These are phyloP conservation scores for Homalodisca vitripennis DNA, from an alignment of 1,140 invertebrate genomes.

Conservation along the genomic window DNA sequence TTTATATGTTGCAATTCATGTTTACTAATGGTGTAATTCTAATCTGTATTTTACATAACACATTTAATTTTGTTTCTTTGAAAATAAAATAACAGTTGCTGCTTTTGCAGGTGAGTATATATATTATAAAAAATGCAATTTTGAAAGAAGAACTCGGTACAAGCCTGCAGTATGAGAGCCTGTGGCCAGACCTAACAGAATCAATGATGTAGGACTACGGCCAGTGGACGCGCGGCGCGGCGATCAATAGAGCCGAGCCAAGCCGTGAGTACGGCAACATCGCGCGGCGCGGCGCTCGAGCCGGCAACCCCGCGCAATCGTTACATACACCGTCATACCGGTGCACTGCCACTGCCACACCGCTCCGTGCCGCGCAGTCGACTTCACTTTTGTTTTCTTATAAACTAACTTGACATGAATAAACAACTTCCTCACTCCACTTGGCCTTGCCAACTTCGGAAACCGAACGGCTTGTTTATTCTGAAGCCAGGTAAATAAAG, in stretches of 20 bases:
- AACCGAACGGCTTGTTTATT: background rate
- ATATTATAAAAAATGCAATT: no score
- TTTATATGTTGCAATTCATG: no score
- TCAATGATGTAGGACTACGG: background rate
- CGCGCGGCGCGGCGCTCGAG: background rate
- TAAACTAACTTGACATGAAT: conserved; percentile 19
- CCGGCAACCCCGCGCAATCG: conserved; percentile 16
- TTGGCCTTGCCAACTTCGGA: conserved; percentile 9
- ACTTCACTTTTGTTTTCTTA: conserved; percentile 14
- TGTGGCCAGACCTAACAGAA: no score
- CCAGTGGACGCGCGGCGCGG: background rate
- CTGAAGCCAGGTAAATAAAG: background rate
- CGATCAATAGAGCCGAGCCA: background rate
- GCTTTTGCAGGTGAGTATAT: no score
- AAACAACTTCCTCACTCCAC: background rate
- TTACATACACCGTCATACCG: background rate
- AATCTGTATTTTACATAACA: no score
- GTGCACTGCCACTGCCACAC: background rate
- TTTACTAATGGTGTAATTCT: no score
- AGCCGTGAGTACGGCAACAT: background rate
- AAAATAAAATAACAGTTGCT: no score
- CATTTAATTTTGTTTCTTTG: no score
- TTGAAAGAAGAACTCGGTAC: no score
- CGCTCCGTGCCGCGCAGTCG: background rate
- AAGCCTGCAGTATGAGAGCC: no score